Evolutionary conservation across 2,797 vertebrate genomes (phyloP).

Genomic region (Enteromius treurensis): DNA sequence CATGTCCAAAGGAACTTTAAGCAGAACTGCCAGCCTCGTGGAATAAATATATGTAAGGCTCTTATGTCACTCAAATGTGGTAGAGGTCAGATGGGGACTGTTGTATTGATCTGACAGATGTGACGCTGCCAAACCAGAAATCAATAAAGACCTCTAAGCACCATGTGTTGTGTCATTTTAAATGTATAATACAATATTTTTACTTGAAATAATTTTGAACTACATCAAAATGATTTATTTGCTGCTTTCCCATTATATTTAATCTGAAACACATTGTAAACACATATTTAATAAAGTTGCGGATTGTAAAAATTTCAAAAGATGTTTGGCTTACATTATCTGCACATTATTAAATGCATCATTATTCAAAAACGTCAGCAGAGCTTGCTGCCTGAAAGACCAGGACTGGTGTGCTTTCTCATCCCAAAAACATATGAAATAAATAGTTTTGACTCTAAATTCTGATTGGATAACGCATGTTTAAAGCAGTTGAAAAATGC

Average conservation of each 20-base stretch:
- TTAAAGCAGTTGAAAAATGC: not conserved
- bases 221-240: constrained; percentile 17
- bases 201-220: constrained; percentile 14
- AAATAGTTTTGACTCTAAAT: not conserved
- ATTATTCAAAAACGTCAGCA: constrained; percentile 10
- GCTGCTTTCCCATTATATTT: not conserved
- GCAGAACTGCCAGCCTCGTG: not conserved
- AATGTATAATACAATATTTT: not conserved
- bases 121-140: constrained; percentile 2
- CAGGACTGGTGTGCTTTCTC: not conserved
- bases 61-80: not conserved
- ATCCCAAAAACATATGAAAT: not conserved
- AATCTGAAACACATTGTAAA: constrained; percentile 18
- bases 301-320: constrained; percentile 7
- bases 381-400: not conserved
- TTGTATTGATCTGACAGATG: constrained; percentile 24
- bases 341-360: not conserved
- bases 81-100: not conserved
- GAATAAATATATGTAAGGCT: not conserved
- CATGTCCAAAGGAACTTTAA: not conserved
- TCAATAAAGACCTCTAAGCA: constrained; percentile 22
- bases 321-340: constrained; percentile 19
- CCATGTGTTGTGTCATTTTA: constrained; percentile 16
- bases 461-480: not conserved
- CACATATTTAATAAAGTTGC: constrained; percentile 3